Evolutionary conservation across 2,797 vertebrate genomes (phyloP).

Genomic region (Atherinosoma microstoma): DNA sequence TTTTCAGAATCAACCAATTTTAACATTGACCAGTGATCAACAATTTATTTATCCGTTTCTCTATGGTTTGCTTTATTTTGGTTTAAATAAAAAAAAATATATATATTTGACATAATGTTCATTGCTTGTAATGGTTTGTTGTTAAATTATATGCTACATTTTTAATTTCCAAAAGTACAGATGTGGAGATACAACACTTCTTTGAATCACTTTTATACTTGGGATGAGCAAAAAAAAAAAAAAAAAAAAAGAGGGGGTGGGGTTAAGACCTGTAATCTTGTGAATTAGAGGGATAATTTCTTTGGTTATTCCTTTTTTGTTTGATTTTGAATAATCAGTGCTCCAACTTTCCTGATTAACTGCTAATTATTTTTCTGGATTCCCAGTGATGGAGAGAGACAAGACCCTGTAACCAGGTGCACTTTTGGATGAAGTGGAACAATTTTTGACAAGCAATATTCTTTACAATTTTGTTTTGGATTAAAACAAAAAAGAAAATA

Average conservation of each 20-base stretch:
- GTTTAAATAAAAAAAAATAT: background rate
- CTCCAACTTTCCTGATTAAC: background rate
- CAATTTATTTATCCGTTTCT: background rate
- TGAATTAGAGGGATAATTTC: background rate
- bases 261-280: background rate
- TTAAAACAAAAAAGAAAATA: background rate
- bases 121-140: background rate
- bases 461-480: background rate
- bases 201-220: background rate
- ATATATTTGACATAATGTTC: background rate
- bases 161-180: background rate
- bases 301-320: background rate
- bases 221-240: background rate
- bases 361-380: background rate
- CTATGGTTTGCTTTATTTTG: background rate
- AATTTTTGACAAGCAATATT: background rate
- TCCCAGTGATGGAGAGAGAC: background rate
- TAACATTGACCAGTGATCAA: background rate
- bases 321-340: background rate
- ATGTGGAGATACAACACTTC: too few relatives aligned
- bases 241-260: too few relatives aligned
- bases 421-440: background rate
- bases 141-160: background rate
- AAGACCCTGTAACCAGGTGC: background rate
- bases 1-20: background rate